Conservation (phyloP, 2,888 invertebrate genomes). For the Choristoneura rosaceana region DNA sequence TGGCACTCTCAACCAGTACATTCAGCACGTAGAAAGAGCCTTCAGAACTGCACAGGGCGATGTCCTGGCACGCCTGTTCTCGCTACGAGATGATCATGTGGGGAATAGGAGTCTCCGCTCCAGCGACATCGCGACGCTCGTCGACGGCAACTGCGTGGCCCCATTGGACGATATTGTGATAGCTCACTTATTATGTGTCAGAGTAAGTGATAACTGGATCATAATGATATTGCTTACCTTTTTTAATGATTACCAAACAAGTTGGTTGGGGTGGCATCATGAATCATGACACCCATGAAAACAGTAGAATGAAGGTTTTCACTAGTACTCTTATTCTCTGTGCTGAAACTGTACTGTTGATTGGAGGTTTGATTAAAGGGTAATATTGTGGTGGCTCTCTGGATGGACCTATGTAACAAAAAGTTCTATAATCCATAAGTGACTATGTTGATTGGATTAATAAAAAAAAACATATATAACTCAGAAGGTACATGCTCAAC, state of each 20-base stretch:
- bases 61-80: slow-evolving; percentile 81
- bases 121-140: slow-evolving; percentile 86
- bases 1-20: slow-evolving; percentile 70
- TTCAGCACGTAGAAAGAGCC: slow-evolving; percentile 74
- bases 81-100: slow-evolving; percentile 87
- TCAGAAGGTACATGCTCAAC: too few species aligned
- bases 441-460: too few species aligned
- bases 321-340: too few species aligned
- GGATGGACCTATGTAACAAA: too few species aligned
- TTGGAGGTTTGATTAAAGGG: too few species aligned
- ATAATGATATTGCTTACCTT: not conserved
- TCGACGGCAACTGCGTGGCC: slow-evolving; percentile 86
- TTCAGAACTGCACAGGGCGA: slow-evolving; percentile 85
- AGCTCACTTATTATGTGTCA: slow-evolving; percentile 87
- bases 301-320: too few species aligned
- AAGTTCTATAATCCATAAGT: too few species aligned
- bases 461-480: too few species aligned
- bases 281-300: too few species aligned
- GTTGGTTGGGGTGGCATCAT: too few species aligned
- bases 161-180: slow-evolving; percentile 90
- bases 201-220: slow-evolving; percentile 59
- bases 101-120: slow-evolving; percentile 86
- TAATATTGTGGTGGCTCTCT: too few species aligned
- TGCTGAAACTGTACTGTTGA: too few species aligned
- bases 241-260: not conserved